A percentile compares a stretch with the other conserved stretches of the same genome.
Evolutionary conservation across 2,888 invertebrate species (phyloP).

Genomic region (Cephus pulcher): DNA sequence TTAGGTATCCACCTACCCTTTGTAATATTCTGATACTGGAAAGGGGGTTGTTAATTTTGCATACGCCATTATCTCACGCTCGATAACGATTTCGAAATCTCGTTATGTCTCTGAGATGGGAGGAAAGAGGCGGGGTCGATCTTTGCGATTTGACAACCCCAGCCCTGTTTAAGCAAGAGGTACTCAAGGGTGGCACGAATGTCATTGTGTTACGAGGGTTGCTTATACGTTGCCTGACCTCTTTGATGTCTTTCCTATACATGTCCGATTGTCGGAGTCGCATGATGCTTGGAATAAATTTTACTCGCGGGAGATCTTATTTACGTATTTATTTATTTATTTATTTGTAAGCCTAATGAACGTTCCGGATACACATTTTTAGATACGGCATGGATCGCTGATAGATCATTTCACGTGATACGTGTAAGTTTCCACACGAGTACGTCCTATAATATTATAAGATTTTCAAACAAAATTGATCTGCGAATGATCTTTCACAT

Average conservation of each 20-base stretch:
- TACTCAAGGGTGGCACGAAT: not conserved
- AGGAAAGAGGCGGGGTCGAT: not conserved
- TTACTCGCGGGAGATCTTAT: not conserved
- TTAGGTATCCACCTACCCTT: not conserved
- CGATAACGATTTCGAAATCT: slow-evolving; percentile 19
- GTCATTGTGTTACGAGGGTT: not conserved
- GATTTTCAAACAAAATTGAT: too few species aligned
- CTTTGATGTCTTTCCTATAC: not conserved
- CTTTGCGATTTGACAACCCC: not conserved
- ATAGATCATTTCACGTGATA: too few species aligned
- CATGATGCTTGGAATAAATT: not conserved
- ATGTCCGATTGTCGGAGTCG: not conserved
- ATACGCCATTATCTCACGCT: slow-evolving; percentile 26
- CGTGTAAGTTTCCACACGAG: too few species aligned
- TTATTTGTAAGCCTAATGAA: too few species aligned
- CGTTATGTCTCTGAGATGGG: not conserved
- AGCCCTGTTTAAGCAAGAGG: not conserved
- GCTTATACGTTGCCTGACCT: not conserved
- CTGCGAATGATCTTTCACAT: too few species aligned
- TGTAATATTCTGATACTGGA: not conserved
- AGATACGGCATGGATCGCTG: too few species aligned
- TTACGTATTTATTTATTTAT: not conserved
- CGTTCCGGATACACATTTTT: too few species aligned
- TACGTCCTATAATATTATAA: too few species aligned
- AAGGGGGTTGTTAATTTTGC: slow-evolving; percentile 27